Evolutionary conservation across 2,888 invertebrate genomes (phyloP), one percentile per base, ranked within the genome.

Genomic region (Conomelus anceps): DNA sequence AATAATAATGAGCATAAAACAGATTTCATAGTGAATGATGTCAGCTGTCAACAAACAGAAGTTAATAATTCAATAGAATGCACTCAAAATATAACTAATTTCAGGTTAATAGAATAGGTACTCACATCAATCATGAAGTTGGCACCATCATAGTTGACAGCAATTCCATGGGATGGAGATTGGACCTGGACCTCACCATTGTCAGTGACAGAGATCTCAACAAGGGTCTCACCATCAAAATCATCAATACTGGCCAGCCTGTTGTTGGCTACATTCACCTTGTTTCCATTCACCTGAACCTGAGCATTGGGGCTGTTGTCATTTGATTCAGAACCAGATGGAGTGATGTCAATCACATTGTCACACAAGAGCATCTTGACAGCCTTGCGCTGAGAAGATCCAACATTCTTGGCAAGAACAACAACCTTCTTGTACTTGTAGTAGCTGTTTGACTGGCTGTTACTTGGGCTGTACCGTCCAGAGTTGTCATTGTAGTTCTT

Each of bases 101-200:
- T n/a, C n/a, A n/a, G n/a, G n/a, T n/a, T n/a, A n/a, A n/a, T n/a
- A n/a, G n/a, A n/a, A n/a, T n/a, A n/a, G n/a, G n/a, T n/a, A n/a
- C n/a, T n/a, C n/a, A n/a, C 63, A 63, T 63, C 63, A 63, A 91
- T 91, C 29, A 92, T 91, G 23, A 93, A 91, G 91, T 94, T 94
- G n/a, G 95, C 92, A 22, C 96, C 96, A 91, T 96, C 96, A 92
- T 94, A 96, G 91, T 94, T 92, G 0, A 95, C 91, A 23, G 94
- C 93, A 89, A 96, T 93, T 29, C 93, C 94, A 88, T 94, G 92
- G 29, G 91, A 89, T 92, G 89, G 93, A 92, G 91, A 92, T 91
- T 94, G 93, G 22, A 96, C 91, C 90, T 94, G 94, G n/a, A 96
- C 92, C 87, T 95, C 94, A 26, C 94, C 94, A 88, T 95, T 94